Conservation (phyloP, 1,140 invertebrate species). For the Dolichoris vasculosae region DNA sequence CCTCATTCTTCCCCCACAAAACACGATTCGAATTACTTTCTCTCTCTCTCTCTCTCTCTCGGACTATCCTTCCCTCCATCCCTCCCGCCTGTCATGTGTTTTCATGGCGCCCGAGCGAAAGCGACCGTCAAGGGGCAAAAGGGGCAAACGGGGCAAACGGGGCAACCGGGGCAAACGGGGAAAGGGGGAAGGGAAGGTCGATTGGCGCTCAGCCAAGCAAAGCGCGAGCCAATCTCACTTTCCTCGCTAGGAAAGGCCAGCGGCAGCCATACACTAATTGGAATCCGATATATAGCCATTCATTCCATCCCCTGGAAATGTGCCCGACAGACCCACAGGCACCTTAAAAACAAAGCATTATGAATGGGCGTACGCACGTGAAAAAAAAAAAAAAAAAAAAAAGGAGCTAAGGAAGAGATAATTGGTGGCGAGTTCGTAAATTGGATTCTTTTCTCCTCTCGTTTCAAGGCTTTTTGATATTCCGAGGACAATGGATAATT, state of each 20-base stretch:
- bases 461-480: not conserved
- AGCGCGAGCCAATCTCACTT: conserved; percentile 38
- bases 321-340: not conserved
- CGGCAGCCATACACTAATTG: conserved; percentile 15
- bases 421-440: not conserved
- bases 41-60: not conserved
- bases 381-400: not conserved
- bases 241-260: conserved; percentile 6
- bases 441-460: not conserved
- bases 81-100: not conserved
- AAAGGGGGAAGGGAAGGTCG: conserved; percentile 22
- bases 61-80: conserved; percentile 6
- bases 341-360: conserved; percentile 8
- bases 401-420: not conserved
- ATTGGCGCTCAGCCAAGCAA: conserved; percentile 41
- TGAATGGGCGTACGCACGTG: not conserved
- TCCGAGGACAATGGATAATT: not conserved
- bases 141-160: not conserved
- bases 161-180: not conserved
- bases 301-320: conserved; percentile 6
- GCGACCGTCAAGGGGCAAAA: not conserved
- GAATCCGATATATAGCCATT: conserved; percentile 14
- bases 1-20: not conserved
- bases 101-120: not conserved
- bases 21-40: not conserved